Percentiles rank a stretch among this genome's conserved stretches.
These are phyloP conservation scores for Lynx canadensis DNA, from an alignment of 2,113 vertebrate genomes.

Conservation along the genomic window DNA sequence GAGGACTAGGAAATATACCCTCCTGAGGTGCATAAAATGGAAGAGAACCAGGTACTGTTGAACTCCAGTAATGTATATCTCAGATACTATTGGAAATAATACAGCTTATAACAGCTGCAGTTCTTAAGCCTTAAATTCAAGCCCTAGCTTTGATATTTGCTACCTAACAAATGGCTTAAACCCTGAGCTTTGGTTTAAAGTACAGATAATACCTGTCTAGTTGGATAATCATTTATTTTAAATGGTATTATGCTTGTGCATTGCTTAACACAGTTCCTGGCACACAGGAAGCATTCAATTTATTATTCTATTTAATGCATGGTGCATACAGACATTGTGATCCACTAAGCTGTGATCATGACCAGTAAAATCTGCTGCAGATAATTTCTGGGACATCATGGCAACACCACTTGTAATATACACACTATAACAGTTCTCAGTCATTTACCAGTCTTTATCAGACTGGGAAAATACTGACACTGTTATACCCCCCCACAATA, in stretches of 20 bases:
- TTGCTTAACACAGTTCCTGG: neutral
- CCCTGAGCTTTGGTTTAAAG: neutral
- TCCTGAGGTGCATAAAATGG: neutral
- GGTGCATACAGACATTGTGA: neutral
- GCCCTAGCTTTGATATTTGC: neutral
- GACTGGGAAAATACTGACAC: constrained; percentile 36
- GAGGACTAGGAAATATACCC: neutral
- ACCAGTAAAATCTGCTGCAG: neutral
- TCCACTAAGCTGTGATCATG: neutral
- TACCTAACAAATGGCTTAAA: constrained; percentile 24
- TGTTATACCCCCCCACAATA: neutral
- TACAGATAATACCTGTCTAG: neutral
- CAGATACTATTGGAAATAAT: neutral
- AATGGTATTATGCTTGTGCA: neutral
- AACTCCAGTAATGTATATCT: neutral
- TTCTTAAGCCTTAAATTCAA: constrained; percentile 7
- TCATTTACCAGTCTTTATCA: constrained; percentile 36
- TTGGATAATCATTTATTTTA: constrained; percentile 4
- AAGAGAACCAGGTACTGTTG: neutral
- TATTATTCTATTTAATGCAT: neutral
- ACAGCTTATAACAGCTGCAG: neutral
- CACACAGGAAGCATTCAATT: neutral
- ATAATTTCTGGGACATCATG: neutral
- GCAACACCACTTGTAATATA: constrained; percentile 28
- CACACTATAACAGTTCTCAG: constrained; percentile 8